Conservation (phyloP, 1,140 invertebrate species). For the Hermetia illucens region DNA sequence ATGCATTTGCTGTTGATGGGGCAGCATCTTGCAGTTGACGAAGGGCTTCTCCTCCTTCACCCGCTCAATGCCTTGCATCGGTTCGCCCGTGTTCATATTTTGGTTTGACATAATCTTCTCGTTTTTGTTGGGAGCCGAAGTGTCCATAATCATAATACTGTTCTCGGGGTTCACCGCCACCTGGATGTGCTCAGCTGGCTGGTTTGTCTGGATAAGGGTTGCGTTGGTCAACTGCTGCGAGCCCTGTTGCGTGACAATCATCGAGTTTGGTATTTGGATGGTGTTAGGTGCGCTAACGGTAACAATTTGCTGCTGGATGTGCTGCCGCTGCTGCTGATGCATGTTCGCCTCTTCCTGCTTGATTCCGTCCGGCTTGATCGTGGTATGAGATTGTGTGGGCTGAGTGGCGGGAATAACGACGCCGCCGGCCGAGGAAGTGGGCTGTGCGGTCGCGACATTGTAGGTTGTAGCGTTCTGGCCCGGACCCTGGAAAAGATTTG, state of each 20-base stretch:
- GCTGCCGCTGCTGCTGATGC: slow-evolving; percentile 6
- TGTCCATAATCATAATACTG: neutral
- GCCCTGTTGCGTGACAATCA: slow-evolving; percentile 2
- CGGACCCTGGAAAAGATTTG: slow-evolving; percentile 8
- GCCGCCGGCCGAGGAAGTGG: neutral
- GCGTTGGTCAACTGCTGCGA: slow-evolving; percentile 9
- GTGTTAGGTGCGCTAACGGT: slow-evolving; percentile 1
- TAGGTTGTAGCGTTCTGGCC: slow-evolving; percentile 5
- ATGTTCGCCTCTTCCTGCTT: neutral
- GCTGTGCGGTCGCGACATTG: slow-evolving; percentile 4
- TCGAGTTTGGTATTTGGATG: slow-evolving; percentile 6
- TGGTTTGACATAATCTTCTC: too few relatives aligned
- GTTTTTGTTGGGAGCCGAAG: neutral
- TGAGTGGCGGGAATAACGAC: neutral
- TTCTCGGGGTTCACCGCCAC: neutral
- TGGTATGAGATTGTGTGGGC: neutral
- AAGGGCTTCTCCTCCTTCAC: slow-evolving; percentile 12
- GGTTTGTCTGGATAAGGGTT: slow-evolving; percentile 8
- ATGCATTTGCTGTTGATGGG: slow-evolving; percentile 15
- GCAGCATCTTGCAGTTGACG: slow-evolving; percentile 13
- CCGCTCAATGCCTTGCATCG: slow-evolving; percentile 3
- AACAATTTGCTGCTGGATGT: slow-evolving; percentile 2
- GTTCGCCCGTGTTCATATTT: slow-evolving; percentile 4
- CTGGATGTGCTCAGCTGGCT: neutral
- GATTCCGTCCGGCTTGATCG: neutral